Evolutionary conservation across 2,113 vertebrate species (phyloP).

Genomic region (Mobula birostris): DNA sequence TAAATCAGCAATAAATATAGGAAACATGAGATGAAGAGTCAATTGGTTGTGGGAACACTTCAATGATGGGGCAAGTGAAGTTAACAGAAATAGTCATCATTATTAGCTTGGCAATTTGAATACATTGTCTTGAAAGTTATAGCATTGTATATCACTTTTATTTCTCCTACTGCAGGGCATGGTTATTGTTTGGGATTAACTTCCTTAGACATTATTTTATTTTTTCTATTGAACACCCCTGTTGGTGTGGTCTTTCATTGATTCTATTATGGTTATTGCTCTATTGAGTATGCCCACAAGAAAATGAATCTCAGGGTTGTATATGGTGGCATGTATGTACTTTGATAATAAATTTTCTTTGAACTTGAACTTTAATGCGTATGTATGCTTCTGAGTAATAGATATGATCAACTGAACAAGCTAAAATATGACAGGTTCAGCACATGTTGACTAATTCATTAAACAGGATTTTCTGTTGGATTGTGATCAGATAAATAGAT

Average conservation of each 20-base stretch:
- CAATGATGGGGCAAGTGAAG: too few relatives aligned
- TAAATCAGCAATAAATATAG: too few relatives aligned
- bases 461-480: neutral
- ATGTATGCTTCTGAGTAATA: neutral
- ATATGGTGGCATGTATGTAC: too few relatives aligned
- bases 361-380: neutral
- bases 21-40: too few relatives aligned
- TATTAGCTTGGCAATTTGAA: neutral
- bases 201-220: neutral
- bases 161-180: neutral
- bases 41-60: too few relatives aligned
- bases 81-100: neutral
- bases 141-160: neutral
- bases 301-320: too few relatives aligned
- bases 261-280: too few relatives aligned
- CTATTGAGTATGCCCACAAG: too few relatives aligned
- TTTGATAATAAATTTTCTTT: too few relatives aligned
- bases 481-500: neutral
- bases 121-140: neutral
- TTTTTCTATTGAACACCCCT: too few relatives aligned
- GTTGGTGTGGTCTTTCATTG: too few relatives aligned
- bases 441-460: neutral
- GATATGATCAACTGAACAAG: neutral
- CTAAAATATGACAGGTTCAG: neutral
- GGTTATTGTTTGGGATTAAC: neutral